These are phyloP conservation scores for Amblyraja radiata DNA, from an alignment of 2,797 vertebrate species.

Conservation along the genomic window DNA sequence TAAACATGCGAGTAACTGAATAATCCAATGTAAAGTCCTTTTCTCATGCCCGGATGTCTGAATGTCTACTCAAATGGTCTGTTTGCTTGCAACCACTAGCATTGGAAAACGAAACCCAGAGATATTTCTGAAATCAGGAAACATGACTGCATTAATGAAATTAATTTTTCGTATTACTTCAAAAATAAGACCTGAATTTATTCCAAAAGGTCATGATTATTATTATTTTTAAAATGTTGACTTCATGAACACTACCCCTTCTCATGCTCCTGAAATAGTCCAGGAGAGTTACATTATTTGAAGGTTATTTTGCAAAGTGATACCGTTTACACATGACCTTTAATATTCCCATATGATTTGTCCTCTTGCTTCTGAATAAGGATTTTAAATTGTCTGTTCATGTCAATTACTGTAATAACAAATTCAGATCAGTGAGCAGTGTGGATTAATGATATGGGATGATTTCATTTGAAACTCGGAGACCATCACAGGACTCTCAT, in stretches of 20 bases:
- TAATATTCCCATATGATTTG: slow-evolving; percentile 28
- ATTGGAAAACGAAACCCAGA: background rate
- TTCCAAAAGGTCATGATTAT: background rate
- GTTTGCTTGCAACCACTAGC: background rate
- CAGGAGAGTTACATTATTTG: background rate
- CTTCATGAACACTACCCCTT: background rate
- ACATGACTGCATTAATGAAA: background rate
- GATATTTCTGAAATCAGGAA: background rate
- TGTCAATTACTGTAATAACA: slow-evolving; percentile 30
- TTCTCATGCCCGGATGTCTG: background rate
- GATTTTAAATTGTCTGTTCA: slow-evolving; percentile 26
- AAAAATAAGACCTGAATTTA: background rate
- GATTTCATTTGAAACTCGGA: background rate
- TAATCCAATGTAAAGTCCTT: background rate
- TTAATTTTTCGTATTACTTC: background rate
- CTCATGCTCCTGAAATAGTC: slow-evolving; percentile 3
- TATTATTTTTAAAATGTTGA: background rate
- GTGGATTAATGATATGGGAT: background rate
- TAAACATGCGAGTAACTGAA: background rate
- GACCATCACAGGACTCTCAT: background rate
- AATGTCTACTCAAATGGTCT: too few relatives aligned
- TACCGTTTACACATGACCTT: background rate
- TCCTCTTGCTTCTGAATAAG: slow-evolving; percentile 21
- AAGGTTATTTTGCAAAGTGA: slow-evolving; percentile 5
- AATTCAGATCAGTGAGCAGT: background rate